Conservation (phyloP, 2,797 vertebrate species). For the Anguilla marmorata region DNA sequence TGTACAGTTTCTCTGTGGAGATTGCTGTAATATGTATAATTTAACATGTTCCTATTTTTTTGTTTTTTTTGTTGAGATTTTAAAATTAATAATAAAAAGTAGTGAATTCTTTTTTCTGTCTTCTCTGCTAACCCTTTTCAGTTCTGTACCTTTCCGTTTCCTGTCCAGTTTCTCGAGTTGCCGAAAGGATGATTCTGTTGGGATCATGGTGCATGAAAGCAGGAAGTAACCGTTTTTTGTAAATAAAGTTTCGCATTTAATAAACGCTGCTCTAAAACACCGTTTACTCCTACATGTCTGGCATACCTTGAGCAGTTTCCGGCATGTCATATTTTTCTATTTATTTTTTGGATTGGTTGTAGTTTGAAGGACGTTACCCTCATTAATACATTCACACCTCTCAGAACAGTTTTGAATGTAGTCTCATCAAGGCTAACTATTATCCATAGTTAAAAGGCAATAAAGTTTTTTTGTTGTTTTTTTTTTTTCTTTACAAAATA, state of each 20-base stretch:
- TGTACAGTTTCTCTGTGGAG: slow-evolving; percentile 72
- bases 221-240: neutral
- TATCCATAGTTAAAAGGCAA: neutral
- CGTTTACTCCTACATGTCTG: neutral
- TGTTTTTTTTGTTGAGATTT: neutral
- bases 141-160: neutral
- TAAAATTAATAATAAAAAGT: neutral
- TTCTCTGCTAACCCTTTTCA: neutral
- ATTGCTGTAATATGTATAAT: slow-evolving; percentile 70
- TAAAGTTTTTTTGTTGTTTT: neutral
- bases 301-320: too few relatives aligned
- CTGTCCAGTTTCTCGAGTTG: neutral
- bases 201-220: neutral
- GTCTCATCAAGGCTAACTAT: neutral
- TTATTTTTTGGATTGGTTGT: neutral
- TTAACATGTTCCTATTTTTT: neutral
- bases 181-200: neutral
- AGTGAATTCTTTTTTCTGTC: neutral
- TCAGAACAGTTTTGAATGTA: neutral
- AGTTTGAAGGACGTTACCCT: neutral
- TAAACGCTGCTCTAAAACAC: neutral
- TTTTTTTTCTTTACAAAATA: neutral
- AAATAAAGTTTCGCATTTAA: slow-evolving; percentile 1
- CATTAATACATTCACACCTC: neutral
- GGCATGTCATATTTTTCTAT: neutral